A percentile compares a stretch with the other conserved stretches of the same genome.
Conservation (phyloP, 2,888 invertebrate genomes). For the Nephrotoma guestfalica region DNA sequence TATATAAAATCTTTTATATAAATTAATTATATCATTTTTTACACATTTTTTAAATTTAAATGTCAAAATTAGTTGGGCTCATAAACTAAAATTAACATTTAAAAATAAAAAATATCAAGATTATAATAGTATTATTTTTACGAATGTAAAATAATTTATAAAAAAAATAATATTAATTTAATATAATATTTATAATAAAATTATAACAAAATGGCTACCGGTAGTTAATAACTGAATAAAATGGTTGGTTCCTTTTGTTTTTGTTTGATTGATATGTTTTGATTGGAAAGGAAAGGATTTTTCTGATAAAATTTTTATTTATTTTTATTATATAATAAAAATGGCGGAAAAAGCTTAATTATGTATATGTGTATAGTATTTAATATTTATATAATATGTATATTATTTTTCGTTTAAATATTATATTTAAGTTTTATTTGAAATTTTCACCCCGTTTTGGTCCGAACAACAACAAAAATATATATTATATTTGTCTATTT, state of each 20-base stretch:
- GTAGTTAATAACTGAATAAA: not conserved
- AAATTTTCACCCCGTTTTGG: constrained; percentile 1
- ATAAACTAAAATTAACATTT: not conserved
- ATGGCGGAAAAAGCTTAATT: not conserved
- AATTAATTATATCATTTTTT: not conserved
- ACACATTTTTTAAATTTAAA: not conserved
- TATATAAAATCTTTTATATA: not conserved
- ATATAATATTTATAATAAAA: not conserved
- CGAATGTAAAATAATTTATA: not conserved
- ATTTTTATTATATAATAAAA: not conserved
- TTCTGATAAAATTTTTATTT: not conserved
- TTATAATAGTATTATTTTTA: not conserved
- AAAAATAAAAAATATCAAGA: not conserved
- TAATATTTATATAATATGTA: not conserved
- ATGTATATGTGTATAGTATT: not conserved
- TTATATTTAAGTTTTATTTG: not conserved
- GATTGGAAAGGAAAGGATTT: not conserved
- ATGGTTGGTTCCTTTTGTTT: not conserved
- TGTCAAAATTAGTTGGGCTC: not conserved
- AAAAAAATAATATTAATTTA: not conserved
- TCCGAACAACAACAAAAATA: not conserved
- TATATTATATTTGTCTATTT: too few species aligned
- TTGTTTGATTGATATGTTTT: not conserved
- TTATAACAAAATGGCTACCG: not conserved
- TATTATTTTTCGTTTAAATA: not conserved